phyloP scores from a whole-genome alignment of 2,888 invertebrate genomes.

The Omphaloscelis lunosa region DNA sequence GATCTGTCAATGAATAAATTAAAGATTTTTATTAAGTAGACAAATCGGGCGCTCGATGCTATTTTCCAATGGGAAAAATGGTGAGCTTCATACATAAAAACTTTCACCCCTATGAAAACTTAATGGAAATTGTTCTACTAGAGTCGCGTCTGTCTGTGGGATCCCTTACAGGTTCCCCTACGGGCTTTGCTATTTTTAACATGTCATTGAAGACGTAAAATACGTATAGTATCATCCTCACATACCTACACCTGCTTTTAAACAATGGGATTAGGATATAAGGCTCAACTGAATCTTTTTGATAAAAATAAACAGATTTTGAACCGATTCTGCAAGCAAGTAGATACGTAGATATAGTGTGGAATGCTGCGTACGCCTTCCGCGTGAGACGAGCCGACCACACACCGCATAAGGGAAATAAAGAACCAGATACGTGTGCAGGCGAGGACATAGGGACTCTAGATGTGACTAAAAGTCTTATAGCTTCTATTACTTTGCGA shows the following conservation, averaged over 20 bases:
- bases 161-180: not conserved
- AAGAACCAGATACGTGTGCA: slow-evolving; percentile 68
- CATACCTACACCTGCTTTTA: not conserved
- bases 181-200: not conserved
- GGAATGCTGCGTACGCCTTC: slow-evolving; percentile 62
- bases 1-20: not conserved
- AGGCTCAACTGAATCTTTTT: not conserved
- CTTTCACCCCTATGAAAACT: not conserved
- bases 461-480: slow-evolving; percentile 34
- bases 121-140: no score
- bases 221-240: no score
- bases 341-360: slow-evolving; percentile 3
- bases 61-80: no score
- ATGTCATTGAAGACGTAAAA: not conserved
- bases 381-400: slow-evolving; percentile 67
- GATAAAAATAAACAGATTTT: slow-evolving; percentile 8
- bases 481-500: not conserved
- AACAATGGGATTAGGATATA: not conserved
- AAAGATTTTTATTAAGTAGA: not conserved
- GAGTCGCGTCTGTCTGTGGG: no score
- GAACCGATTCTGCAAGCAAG: slow-evolving; percentile 7
- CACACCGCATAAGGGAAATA: slow-evolving; percentile 80
- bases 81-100: not conserved
- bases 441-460: slow-evolving; percentile 48
- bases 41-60: not conserved